Base-by-base conservation (phyloP, 2,888 invertebrate genomes). In the Lycaena phlaeas region DNA sequence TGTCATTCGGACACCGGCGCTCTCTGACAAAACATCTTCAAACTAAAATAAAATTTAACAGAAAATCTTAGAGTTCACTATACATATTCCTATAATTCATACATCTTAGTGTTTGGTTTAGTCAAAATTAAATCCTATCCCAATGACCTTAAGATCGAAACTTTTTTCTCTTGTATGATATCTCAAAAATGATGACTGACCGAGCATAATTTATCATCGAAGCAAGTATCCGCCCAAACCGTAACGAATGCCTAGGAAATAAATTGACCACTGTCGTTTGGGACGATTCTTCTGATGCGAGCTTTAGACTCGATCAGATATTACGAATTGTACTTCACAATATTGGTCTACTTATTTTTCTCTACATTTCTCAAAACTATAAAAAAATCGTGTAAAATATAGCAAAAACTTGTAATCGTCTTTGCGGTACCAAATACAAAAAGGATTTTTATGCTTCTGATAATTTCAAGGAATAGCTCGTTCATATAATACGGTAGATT, bases 161-260 rank as follows among this genome's bases (percentile, higher is more conserved):
- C 10, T 38, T 34, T n/a, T 5, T 38, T 14, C 27, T 27, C 10
- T 22, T 14, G 9, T 6, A 27, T 7, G 7, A 22, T 14, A 27
- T 18, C 27, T 34, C 10, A 60, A 64, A 62, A 69, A 70, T 46
- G 69, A 77, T 72, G 71, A 77, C 59, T 57, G 68, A 71, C 67
- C 68, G 68, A 54, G 53, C 61, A 68, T 68, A 69, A 82, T 82
- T 82, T 75, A 82, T 82, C 82, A 82, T 79, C 70, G 59, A 56
- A 57, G 56, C 72, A 81, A 81, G 79, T 81, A 79, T 79, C 75
- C 81, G 81, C 82, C 81, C 81, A 68, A 65, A 59, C 70, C 70
- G 67, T 72, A 81, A 78, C 81, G 70, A 81, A 81, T 81, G 68
- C 61, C 71, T 75, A 70, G 78, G 81, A 79, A 79, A 79, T 77